Percentiles rank a stretch among this genome's conserved stretches.
phyloP scores from a whole-genome alignment of 2,113 vertebrate species.

The Chloroceryle aenea region DNA sequence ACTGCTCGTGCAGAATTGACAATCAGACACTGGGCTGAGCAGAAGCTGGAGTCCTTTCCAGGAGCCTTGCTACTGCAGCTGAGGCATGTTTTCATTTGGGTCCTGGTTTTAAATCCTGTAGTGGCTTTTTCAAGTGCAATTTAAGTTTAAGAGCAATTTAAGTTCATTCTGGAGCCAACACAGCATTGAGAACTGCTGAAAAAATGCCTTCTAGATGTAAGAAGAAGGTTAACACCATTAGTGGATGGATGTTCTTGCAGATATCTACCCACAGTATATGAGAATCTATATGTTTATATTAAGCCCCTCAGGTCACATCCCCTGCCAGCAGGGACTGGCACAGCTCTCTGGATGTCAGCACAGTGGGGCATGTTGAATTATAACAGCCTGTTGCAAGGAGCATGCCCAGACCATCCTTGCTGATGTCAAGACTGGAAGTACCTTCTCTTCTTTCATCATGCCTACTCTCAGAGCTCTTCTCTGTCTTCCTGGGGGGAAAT shows the following conservation, averaged over 20 bases:
- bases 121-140: neutral
- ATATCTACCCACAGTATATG: neutral
- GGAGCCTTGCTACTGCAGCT: neutral
- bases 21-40: neutral
- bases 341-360: neutral
- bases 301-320: neutral
- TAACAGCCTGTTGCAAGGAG: neutral
- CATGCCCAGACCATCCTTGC: accelerated
- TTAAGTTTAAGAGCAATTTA: neutral
- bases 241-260: neutral
- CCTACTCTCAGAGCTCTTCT: neutral
- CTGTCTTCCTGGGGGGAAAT: neutral
- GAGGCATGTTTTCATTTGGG: neutral
- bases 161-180: neutral
- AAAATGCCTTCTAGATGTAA: accelerated
- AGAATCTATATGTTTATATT: neutral
- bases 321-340: accelerated
- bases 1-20: neutral
- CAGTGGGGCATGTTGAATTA: neutral
- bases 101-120: neutral
- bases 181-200: neutral
- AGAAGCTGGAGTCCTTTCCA: neutral
- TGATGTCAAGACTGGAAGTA: neutral
- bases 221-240: accelerated
- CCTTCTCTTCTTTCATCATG: neutral